Base-by-base conservation (phyloP, 2,113 vertebrate species). In the Rhadina sibilatrix region DNA sequence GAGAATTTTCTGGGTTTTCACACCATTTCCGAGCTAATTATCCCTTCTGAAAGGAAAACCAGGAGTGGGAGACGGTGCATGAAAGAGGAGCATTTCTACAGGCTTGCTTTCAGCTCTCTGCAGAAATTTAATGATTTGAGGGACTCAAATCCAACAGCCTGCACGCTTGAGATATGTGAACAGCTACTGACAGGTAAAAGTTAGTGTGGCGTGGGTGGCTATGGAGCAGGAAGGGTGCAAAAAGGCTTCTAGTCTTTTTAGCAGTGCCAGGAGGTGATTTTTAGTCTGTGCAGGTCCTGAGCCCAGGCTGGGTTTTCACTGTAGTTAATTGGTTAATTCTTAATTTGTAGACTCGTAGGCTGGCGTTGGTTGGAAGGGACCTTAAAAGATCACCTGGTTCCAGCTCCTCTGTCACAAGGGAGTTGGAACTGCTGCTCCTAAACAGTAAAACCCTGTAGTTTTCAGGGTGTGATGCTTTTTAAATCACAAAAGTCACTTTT, bases 331-430 rank as follows among this genome's bases (percentile, higher is more conserved):
- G 54, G 17, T 74, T 50, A 65, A 4, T 72, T 88, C 35, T 60
- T 79, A 47, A 60, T 83, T 87, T 25, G 27, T 17, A 38, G 47
- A 70, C 56, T 65, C 20, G 19, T 1, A n/a, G 20, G 54, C 49
- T 33, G 31, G 10, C 59, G 10, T 65, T 25, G 20, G 14, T 70
- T 93, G 59, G 50, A 74, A 82, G 12, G 37, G 21, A 38, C 35
- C 7, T 46, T 88, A 52, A 74, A 74, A 86, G 52, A 53, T 56
- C 52, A 49, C 14, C 28, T 77, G 35, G 31, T 66, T 90, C 30
- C 27, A 61, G 1, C 3, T 5, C 13, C 2, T 2, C 9, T 60
- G 15, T 35, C 17, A 5, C 0, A 0, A 17, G 19, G 24, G 19
- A 22, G 5, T 16, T 40, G 22, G 12, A 56, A 52, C 11, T 82